Base-by-base conservation (phyloP, 1,140 invertebrate species). In the Phocides pigmalion region DNA sequence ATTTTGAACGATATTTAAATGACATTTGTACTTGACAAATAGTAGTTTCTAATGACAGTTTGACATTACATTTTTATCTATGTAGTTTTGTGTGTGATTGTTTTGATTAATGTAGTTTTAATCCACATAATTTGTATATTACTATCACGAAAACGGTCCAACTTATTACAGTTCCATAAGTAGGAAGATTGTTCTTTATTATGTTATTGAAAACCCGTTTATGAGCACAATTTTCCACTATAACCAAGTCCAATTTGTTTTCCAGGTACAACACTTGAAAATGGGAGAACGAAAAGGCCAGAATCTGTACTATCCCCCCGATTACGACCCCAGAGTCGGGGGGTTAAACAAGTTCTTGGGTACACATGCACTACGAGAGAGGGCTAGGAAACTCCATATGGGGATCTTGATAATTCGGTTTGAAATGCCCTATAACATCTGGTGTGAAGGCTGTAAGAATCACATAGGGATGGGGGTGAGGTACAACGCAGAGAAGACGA, bases 341-440 rank as follows among this genome's bases (percentile, higher is more conserved):
- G 98, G 97, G 4, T 93, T 99, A 0, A 99, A 99, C 83, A 97
- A 97, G 91, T 97, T 97, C 89, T 93, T 96, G 81, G 98, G 98
- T 15, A 98, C 97, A 12, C 99, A 99, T 95, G 98, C 99, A 0
- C 90, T 99, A 17, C 94, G 99, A 39, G 98, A 99, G 91, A 93
- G 99, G 72, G 99, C 98, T 0, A 92, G 96, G 15, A 99, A 99
- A 92, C 93, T 99, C 0, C 95, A 98, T 76, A 93, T 98, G 91
- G 99, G 99, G 11, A 99, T 99, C 68, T 94, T 99, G 32, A 98
- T 99, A 46, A 99, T 99, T 69, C 94, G 98, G 59, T 99, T 99
- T 95, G 99, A 99, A 93, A 99, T 99, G 98, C 99, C 99, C 0
- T 99, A 98, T 78, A 99, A 99, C 91, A 99, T 99, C 70, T 99